Evolutionary conservation across 2,113 vertebrate genomes (phyloP).

Genomic region (Panurus biarmicus): DNA sequence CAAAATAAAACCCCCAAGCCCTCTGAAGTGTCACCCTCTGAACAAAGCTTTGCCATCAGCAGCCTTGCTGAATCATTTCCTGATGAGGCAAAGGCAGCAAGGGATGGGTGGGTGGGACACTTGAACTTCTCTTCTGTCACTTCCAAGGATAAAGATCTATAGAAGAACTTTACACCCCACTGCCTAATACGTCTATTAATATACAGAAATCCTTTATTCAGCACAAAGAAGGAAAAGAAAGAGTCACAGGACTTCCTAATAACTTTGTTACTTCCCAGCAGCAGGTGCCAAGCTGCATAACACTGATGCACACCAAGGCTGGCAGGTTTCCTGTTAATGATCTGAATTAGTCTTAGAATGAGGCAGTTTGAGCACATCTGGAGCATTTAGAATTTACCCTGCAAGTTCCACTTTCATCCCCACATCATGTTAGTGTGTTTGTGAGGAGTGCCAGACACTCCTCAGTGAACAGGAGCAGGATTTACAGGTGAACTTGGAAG

Average conservation of each 20-base stretch:
- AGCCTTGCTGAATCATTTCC: background rate
- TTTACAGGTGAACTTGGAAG: background rate
- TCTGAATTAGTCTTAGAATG: slow-evolving; percentile 13
- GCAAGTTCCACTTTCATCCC: background rate
- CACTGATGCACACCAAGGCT: background rate
- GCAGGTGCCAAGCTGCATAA: background rate
- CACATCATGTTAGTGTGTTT: background rate
- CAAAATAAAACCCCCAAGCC: background rate
- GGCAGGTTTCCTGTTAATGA: slow-evolving; percentile 28
- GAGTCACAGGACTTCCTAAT: background rate
- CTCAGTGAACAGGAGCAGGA: background rate
- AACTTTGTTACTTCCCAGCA: background rate
- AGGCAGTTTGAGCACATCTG: slow-evolving; percentile 27
- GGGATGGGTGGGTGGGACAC: background rate
- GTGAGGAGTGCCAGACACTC: background rate
- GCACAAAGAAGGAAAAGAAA: background rate
- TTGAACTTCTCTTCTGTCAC: background rate
- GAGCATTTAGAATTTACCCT: slow-evolving; percentile 1
- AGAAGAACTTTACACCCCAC: background rate
- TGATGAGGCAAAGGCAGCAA: background rate
- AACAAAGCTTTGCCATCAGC: background rate
- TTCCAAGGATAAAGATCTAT: background rate
- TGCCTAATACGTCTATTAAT: background rate
- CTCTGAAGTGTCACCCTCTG: background rate
- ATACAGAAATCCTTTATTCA: background rate